A percentile compares a stretch with the other conserved stretches of the same genome.
phyloP scores from a whole-genome alignment of 2,113 vertebrate species.

The Peromyscus maniculatus region DNA sequence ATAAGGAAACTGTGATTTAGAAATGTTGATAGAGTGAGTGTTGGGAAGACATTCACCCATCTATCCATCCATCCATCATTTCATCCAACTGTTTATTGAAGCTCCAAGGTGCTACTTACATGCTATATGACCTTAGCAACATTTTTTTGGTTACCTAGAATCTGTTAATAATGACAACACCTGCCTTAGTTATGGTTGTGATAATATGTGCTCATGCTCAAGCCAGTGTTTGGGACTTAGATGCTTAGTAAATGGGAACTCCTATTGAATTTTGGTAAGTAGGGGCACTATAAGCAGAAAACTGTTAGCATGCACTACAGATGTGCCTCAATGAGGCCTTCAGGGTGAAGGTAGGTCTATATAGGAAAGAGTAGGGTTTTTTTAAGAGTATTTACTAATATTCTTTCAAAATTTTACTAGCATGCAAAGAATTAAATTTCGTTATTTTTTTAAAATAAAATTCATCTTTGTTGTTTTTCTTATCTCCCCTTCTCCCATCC shows the following conservation, averaged over 20 bases:
- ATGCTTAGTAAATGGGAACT: background rate
- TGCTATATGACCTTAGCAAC: background rate
- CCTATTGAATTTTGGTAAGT: background rate
- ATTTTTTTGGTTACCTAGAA: slow-evolving; percentile 18
- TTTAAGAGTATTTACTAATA: background rate
- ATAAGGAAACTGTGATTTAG: background rate
- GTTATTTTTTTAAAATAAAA: background rate
- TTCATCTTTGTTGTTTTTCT: background rate
- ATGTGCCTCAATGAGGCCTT: background rate
- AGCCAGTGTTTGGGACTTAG: background rate
- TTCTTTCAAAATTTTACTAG: background rate
- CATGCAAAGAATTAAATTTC: background rate
- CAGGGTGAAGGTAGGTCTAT: background rate
- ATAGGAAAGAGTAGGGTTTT: background rate
- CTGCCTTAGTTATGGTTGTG: background rate
- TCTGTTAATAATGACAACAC: background rate
- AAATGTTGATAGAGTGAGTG: background rate
- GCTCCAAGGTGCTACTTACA: background rate
- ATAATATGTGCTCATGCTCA: background rate
- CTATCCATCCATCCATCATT: background rate
- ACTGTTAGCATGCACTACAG: background rate
- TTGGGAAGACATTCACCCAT: background rate
- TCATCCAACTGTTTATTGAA: background rate
- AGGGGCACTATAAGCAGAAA: background rate
- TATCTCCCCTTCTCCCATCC: background rate